Evolutionary conservation across 2,113 vertebrate species (phyloP).

Genomic region (Mastomys natalensis): DNA sequence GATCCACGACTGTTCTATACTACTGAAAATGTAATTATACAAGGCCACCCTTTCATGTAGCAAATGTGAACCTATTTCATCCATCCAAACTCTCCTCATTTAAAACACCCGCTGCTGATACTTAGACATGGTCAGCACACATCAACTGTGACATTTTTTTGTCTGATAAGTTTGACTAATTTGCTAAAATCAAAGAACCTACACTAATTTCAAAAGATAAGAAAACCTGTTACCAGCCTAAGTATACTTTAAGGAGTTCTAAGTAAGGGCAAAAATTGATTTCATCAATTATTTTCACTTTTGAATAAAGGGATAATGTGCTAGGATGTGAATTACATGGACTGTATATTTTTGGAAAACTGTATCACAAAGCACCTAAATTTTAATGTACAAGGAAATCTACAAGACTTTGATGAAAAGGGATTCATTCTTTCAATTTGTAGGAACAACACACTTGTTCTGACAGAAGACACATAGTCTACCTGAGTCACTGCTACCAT

Average conservation of each 20-base stretch:
- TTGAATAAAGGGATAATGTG: conserved; percentile 48
- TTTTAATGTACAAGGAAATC: conserved; percentile 41
- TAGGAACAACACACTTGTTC: neutral
- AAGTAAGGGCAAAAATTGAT: conserved; percentile 23
- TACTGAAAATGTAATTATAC: neutral
- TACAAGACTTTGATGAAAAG: neutral
- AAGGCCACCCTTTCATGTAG: neutral
- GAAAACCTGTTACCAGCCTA: conserved; percentile 1
- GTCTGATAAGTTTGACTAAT: conserved; percentile 32
- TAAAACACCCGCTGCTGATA: conserved; percentile 20
- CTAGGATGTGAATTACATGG: neutral
- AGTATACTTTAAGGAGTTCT: conserved; percentile 52
- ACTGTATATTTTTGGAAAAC: conserved; percentile 30
- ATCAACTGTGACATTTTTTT: conserved; percentile 4
- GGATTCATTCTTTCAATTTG: conserved; percentile 24
- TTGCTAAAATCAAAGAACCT: conserved; percentile 28
- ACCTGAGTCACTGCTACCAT: conserved; percentile 98
- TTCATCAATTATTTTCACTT: conserved; percentile 45
- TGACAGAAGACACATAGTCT: conserved; percentile 63
- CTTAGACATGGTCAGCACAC: conserved; percentile 30
- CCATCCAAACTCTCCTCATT: neutral
- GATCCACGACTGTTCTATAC: neutral
- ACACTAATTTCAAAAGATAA: conserved; percentile 29
- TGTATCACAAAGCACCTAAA: conserved; percentile 19
- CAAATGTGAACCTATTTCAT: neutral